Base-by-base conservation (phyloP, 2,888 invertebrate species). In the Lepidocyrtinus sp. region DNA sequence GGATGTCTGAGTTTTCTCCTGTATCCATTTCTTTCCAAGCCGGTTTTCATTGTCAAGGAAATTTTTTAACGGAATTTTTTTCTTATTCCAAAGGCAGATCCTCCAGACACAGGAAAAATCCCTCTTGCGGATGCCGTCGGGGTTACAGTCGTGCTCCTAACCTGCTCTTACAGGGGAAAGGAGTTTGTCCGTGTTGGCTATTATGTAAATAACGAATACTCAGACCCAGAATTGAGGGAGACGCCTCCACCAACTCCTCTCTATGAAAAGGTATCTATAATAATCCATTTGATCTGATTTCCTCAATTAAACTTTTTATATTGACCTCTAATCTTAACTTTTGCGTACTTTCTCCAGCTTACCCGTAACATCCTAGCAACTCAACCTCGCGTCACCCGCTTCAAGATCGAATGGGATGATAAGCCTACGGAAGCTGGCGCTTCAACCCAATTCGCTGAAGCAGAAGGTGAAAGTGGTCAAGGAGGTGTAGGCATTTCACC, bases 141-240 rank as follows among this genome's bases (percentile, higher is more conserved):
- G 15, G 99, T 99, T 0, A 99, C 99, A 0, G 98, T 99, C 0
- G 96, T 99, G 0, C 90, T 99, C 17, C 90, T 99, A 67, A 98
- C 98, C 1, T 98, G 98, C 89, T 96, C 96, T 0, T 99, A 98
- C 88, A 91, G 95, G 85, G 92, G 93, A 7, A 97, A 95, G 88
- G 98, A 98, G 89, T 99, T 99, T 89, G 97, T 99, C 1, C 92
- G 99, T 81, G 97, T 99, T 1, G 99, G 99, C 1, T 99, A 99
- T 89, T 99, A 98, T 88, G 98, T 99, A 76, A 98, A 98, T 88
- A 99, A 98, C 88, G 98, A 98, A 88, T 99, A 99, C 88, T 92
- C 91, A 2, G 98, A 98, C 87, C 94, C 94, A 0, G 98, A 99
- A 88, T 90, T 99, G 85, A 92, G 94, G 68, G 98, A 99, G 89